Percentiles rank a stretch among this genome's conserved stretches.
These are phyloP conservation scores for Drosophila meridionalis DNA, from an alignment of 2,888 invertebrate species.

Conservation along the genomic window DNA sequence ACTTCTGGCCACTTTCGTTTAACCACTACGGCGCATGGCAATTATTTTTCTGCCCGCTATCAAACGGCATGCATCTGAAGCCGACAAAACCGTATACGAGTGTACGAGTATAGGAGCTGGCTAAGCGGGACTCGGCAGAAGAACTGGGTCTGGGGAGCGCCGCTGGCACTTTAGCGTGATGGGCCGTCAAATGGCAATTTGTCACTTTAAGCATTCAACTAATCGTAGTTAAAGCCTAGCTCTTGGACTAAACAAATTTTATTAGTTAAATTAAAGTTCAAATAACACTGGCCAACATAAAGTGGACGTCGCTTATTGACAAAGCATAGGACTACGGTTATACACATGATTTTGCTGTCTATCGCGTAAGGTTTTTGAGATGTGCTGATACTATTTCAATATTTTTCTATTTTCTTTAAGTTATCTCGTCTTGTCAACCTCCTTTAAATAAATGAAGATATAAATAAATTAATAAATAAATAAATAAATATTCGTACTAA, in stretches of 20 bases:
- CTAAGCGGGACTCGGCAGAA: constrained; percentile 10
- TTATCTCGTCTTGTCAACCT: no score
- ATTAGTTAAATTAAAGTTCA: background rate
- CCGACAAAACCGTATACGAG: constrained; percentile 16
- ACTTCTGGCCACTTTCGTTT: constrained; percentile 68
- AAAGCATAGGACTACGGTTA: background rate
- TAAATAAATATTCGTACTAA: no score
- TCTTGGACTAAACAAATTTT: background rate
- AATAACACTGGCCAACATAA: background rate
- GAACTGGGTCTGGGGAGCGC: constrained; percentile 8
- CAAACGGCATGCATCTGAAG: constrained; percentile 58
- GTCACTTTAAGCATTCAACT: constrained; percentile 21
- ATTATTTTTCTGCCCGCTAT: constrained; percentile 58
- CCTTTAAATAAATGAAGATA: no score
- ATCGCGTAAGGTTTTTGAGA: no score
- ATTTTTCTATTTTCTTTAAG: no score
- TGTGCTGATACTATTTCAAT: no score
- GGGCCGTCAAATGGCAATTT: constrained; percentile 40
- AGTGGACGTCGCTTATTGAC: background rate
- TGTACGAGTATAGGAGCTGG: background rate
- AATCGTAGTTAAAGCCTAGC: constrained; percentile 9
- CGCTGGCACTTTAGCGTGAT: constrained; percentile 17
- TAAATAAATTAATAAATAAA: no score
- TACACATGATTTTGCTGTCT: background rate
- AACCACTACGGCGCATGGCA: constrained; percentile 53